Base-by-base conservation (phyloP, 2,113 vertebrate genomes). In the Trematomus loennbergii region DNA sequence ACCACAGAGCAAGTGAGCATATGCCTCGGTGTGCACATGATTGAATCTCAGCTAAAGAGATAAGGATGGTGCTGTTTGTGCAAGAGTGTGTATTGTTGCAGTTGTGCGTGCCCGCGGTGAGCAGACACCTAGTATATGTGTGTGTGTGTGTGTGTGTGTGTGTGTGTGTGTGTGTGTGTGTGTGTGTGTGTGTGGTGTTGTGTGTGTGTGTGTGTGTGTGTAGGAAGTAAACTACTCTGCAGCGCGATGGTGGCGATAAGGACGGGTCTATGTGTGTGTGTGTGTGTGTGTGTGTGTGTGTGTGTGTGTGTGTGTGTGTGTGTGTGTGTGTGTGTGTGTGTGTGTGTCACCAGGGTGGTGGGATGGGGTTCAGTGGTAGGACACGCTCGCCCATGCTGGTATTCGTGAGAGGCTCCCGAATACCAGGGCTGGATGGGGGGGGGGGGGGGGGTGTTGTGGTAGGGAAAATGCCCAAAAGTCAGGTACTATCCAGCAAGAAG, bases 331-430 rank as follows among this genome's bases (percentile, higher is more conserved):
- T 84, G 60, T 62, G 61, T 77, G 71, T 22, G 62, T 74, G 81
- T n/a, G n/a, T n/a, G n/a, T 82, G 77, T 86, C 72, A 78, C 29
- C 46, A 72, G 88, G 82, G 78, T 80, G 86, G 89, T 90, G 86
- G 88, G 92, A 91, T 63, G 77, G 85, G 94, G 94, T 95, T 95
- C 94, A 95, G 86, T 91, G 93, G 79, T 81, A 93, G 93, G 93
- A 94, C 93, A 93, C 8, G 78, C 48, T 83, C 16, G 58, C 77
- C 74, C 88, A 95, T 95, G 94, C 94, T 94, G 94, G 94, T 95
- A 95, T 95, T 94, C 94, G 94, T 95, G 94, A 95, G 91, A 95
- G 88, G 78, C 85, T 88, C 84, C n/a, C 29, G 66, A 90, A 90
- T 90, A 88, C 83, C 84, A 79, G 57, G 89, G 84, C 3, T 43